Evolutionary conservation across 92 coral and sea anemone species (phyloP), one percentile per base, ranked within the genome.

Genomic region (Phymanthus crucifer): DNA sequence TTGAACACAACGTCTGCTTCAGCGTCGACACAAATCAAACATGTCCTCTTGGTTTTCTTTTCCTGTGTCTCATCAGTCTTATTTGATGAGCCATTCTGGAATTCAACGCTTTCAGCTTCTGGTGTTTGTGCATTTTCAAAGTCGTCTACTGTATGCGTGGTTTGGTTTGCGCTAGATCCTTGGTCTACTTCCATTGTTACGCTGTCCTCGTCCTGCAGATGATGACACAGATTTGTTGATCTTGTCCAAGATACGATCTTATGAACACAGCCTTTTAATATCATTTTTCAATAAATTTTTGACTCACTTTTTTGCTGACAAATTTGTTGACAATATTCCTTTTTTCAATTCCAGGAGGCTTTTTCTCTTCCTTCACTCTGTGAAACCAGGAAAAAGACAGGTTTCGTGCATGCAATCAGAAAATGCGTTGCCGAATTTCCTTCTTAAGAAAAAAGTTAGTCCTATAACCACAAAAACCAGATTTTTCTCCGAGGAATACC

Each of bases 21-120:
- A 65, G 56, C 71, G 24, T 84, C 85, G 21, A 74, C 86, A 40
- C 91, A 88, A 32, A 84, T 71, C 64, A 80, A 56, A 80, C 91
- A 88, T 13, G 61, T 37, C 45, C 26, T 45, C 16, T 38, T 71
- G 0, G 24, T 27, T 14, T 36, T 71, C 32, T 35, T 40, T 69
- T 13, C 46, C 29, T 1, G 24, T 19, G 40, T n/a, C n/a, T n/a
- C 43, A 33, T 31, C 40, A 18, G 40, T n/a, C 2, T 33, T 69
- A 31, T 31, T 32, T 32, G 73, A 69, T 10, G 32, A 7, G 18
- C 36, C 48, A 17, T 43, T 43, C 48, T 43, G 48, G 13, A 43
- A 43, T 43, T 43, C 48, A 1, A 43, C 48, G 17, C 1, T 43
- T 43, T 43, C 14, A 43, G 48, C 64, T 19, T 54, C 0, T 1